phyloP scores from a whole-genome alignment of 2,797 vertebrate genomes.

The Aplochiton taeniatus region DNA sequence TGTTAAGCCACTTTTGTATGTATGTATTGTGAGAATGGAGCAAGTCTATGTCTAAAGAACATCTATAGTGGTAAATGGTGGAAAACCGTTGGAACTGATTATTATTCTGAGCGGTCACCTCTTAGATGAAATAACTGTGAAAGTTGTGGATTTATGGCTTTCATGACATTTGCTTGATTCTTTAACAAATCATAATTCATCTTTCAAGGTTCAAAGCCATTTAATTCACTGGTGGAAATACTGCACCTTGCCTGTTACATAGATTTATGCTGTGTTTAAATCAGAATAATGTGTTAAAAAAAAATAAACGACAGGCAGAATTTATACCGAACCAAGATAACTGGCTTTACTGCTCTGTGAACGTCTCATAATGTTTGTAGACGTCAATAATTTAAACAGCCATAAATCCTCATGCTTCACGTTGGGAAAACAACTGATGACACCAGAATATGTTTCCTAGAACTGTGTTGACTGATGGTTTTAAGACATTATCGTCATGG shows the following conservation, averaged over 20 bases:
- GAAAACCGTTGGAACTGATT: constrained; percentile 26
- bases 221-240: constrained; percentile 33
- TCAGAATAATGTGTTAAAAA: constrained; percentile 25
- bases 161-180: constrained; percentile 8
- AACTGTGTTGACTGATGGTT: constrained; percentile 3
- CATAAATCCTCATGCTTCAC: not conserved
- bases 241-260: constrained; percentile 3
- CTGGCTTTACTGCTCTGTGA: constrained; percentile 13
- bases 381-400: constrained; percentile 26
- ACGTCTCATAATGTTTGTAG: not conserved
- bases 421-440: not conserved
- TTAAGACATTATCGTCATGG: too few species aligned
- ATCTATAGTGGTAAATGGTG: constrained; percentile 32
- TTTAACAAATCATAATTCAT: constrained; percentile 30
- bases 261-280: constrained; percentile 34
- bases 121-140: constrained; percentile 25
- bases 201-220: constrained; percentile 26
- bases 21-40: constrained; percentile 34
- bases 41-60: constrained; percentile 33
- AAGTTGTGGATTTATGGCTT: constrained; percentile 24
- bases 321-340: constrained; percentile 26
- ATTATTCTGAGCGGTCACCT: constrained; percentile 32
- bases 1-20: constrained; percentile 47
- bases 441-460: not conserved
- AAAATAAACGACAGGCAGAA: constrained; percentile 19